Evolutionary conservation across 2,888 invertebrate genomes (phyloP).

Genomic region (Nephrotoma guestfalica): DNA sequence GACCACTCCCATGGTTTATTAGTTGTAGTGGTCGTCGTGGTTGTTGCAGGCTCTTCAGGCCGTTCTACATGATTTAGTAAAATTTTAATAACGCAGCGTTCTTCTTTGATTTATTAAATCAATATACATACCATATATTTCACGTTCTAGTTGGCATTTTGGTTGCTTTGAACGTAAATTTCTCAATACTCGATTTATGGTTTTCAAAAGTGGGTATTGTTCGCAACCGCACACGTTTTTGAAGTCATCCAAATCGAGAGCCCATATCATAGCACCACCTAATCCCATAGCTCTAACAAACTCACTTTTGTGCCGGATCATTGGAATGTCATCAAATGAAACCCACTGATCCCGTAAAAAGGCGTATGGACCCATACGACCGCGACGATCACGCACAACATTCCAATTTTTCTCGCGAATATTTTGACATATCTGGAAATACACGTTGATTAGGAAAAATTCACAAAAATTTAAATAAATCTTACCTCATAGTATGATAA

Average conservation of each 20-base stretch:
- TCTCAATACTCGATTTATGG: slow-evolving; percentile 66
- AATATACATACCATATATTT: slow-evolving; percentile 24
- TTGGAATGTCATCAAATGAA: slow-evolving; percentile 76
- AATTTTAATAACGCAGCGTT: background rate
- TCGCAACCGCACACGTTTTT: slow-evolving; percentile 69
- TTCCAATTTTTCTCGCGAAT: slow-evolving; percentile 62
- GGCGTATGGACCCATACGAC: slow-evolving; percentile 80
- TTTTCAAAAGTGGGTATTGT: slow-evolving; percentile 60
- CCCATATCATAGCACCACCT: slow-evolving; percentile 84
- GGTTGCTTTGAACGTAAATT: slow-evolving; percentile 51
- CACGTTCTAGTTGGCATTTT: slow-evolving; percentile 38
- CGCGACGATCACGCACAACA: slow-evolving; percentile 59
- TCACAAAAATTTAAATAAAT: background rate
- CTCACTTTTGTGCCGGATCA: slow-evolving; percentile 70
- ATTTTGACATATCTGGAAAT: slow-evolving; percentile 53
- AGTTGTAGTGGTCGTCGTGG: slow-evolving; percentile 10
- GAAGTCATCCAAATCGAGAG: slow-evolving; percentile 77
- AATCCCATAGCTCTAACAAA: slow-evolving; percentile 64
- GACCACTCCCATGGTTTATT: slow-evolving; percentile 1
- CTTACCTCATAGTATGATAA: slow-evolving; percentile 64
- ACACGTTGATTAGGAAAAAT: slow-evolving; percentile 21
- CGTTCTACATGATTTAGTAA: background rate
- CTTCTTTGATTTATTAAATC: too few relatives aligned
- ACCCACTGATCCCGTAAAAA: slow-evolving; percentile 80
- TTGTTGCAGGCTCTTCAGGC: slow-evolving; percentile 9